A percentile compares a stretch with the other conserved stretches of the same genome.
Conservation (phyloP, 1,140 invertebrate species). For the Octopus sinensis region DNA sequence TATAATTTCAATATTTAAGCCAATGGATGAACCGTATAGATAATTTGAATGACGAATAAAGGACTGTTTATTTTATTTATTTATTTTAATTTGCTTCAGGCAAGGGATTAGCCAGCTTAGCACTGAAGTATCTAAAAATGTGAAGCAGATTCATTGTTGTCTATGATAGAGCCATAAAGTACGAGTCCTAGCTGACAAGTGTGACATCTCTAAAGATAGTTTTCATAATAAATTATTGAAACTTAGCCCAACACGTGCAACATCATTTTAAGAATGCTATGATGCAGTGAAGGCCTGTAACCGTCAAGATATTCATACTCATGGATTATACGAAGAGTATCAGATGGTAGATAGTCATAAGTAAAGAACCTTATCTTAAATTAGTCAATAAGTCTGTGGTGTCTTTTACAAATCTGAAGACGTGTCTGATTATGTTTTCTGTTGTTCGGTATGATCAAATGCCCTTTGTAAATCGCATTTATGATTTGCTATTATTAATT, state of each 20-base stretch:
- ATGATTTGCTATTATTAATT: too few species aligned
- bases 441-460: too few species aligned
- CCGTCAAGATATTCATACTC: neutral
- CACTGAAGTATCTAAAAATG: neutral
- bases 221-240: neutral
- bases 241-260: neutral
- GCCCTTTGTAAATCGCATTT: too few species aligned
- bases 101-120: neutral
- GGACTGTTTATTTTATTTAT: neutral
- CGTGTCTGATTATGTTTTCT: neutral
- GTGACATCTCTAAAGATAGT: constrained; percentile 4
- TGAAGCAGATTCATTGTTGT: neutral
- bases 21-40: neutral
- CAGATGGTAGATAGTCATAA: constrained; percentile 1
- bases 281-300: neutral
- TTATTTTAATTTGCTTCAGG: neutral
- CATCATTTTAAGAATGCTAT: neutral
- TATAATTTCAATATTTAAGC: constrained; percentile 6
- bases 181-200: neutral
- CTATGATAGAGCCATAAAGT: too few species aligned
- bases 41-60: neutral
- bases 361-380: neutral
- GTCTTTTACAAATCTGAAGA: constrained; percentile 1
- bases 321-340: constrained; percentile 2
- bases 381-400: constrained; percentile 1